Conservation (phyloP, 2,888 invertebrate genomes). For the Nomada goodeniana region DNA sequence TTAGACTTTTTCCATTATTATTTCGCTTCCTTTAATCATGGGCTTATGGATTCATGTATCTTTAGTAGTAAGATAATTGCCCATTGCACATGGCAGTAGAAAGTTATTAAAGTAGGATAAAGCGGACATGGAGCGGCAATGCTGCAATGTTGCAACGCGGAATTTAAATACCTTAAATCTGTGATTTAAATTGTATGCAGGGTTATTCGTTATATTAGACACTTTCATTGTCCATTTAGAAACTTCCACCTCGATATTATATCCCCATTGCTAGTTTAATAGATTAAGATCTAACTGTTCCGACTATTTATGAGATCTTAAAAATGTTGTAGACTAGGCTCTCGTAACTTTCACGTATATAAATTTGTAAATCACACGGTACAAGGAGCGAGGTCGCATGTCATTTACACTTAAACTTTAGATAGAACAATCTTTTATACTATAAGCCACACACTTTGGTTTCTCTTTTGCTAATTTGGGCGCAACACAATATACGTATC, state of each 20-base stretch:
- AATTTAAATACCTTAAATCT: background rate
- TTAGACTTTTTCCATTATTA: background rate
- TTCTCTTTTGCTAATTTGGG: no score
- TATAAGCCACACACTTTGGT: no score
- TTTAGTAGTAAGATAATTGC: background rate
- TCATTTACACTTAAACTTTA: background rate
- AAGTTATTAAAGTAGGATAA: slow-evolving; percentile 22
- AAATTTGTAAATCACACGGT: slow-evolving; percentile 6
- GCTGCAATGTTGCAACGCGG: background rate
- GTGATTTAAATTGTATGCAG: background rate
- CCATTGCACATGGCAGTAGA: background rate
- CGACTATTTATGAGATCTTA: background rate
- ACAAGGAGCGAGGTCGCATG: background rate
- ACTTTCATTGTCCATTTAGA: background rate
- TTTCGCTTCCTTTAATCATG: background rate
- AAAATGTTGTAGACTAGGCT: background rate
- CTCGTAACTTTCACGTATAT: slow-evolving; percentile 7
- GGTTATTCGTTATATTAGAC: background rate
- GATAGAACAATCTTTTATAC: background rate
- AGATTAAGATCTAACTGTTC: slow-evolving; percentile 6
- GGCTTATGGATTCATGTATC: background rate
- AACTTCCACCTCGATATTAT: background rate
- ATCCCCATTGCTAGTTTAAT: background rate
- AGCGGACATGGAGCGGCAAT: background rate
- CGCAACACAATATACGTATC: no score